Evolutionary conservation across 2,888 invertebrate genomes (phyloP), one percentile per base, ranked within the genome.

Genomic region (Lycia hirtaria): DNA sequence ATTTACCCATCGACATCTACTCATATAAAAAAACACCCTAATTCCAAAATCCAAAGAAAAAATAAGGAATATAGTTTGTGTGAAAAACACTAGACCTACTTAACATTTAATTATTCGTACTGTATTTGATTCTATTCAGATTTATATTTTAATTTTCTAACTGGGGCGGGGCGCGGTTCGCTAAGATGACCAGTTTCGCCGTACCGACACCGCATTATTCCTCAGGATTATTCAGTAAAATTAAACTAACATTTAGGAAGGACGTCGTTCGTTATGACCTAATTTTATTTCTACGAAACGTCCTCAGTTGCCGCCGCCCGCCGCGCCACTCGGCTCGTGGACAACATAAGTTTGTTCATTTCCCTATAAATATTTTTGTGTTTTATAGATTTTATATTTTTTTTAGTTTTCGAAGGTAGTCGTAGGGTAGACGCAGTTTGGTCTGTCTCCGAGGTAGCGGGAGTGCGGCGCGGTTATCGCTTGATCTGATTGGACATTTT

Each of bases 401-500:
- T 75, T 78, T 75, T 82, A 67, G 37, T 81, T 81, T 75, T 74
- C 76, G 73, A 72, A 79, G 72, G 78, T 78, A 74, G 77, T 81
- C 75, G 67, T 73, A 70, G 65, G 69, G 70, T 77, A 79, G 77
- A 81, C 79, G 73, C 79, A 71, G 72, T 73, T 72, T 76, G 81
- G 82, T 84, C 85, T 82, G 80, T 80, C 71, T 69, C 75, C 76
- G 74, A 75, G 72, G 78, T 62, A 47, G 62, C 49, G 53, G 53
- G 56, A 9, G 33, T 33, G 35, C 15, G 68, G 65, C 66, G 68
- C 76, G 85, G 88, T 85, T 92, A 92, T 92, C 92, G 92, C 71
- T 91, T 92, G 73, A 92, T 92, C 78, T 92, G 92, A 71, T 92
- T 92, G 64, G 92, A 92, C 75, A 92, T 89, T 77, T 88, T 88